These are phyloP conservation scores for Spilogale gracilis DNA, from an alignment of 2,113 vertebrate genomes.

Conservation along the genomic window DNA sequence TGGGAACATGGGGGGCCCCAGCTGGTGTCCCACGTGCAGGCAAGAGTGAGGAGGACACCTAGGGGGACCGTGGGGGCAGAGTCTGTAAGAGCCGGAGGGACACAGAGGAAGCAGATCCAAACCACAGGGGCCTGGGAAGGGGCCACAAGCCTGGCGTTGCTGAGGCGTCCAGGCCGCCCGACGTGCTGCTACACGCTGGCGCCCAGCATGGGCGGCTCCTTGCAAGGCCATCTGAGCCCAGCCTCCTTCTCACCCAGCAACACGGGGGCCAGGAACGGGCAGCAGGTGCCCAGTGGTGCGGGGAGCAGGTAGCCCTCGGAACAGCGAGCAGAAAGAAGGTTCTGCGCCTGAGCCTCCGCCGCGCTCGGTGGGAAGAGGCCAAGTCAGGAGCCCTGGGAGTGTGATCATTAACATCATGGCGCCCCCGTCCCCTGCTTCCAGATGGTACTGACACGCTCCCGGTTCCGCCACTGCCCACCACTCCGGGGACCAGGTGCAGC, in stretches of 20 bases:
- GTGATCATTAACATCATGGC: accelerated
- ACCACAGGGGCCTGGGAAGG: too few relatives aligned
- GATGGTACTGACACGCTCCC: accelerated
- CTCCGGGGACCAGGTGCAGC: too few relatives aligned
- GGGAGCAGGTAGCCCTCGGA: neutral
- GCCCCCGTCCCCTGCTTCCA: neutral
- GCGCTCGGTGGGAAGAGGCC: neutral
- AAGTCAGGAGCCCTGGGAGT: neutral
- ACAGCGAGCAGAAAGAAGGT: neutral
- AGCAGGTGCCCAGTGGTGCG: neutral
- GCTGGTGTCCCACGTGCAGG: accelerated
- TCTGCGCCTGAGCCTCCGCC: neutral
- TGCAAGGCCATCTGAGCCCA: neutral
- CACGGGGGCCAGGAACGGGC: neutral
- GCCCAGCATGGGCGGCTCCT: neutral
- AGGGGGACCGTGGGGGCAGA: too few relatives aligned
- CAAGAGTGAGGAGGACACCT: accelerated
- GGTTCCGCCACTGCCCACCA: too few relatives aligned
- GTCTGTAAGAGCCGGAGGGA: neutral
- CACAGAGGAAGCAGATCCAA: too few relatives aligned
- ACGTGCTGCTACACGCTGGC: too few relatives aligned
- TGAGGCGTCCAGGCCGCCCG: accelerated
- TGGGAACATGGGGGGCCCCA: neutral
- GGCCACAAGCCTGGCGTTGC: too few relatives aligned
- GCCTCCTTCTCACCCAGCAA: neutral